These are phyloP conservation scores for Cinclus cinclus DNA, from an alignment of 2,113 vertebrate genomes.

Conservation along the genomic window DNA sequence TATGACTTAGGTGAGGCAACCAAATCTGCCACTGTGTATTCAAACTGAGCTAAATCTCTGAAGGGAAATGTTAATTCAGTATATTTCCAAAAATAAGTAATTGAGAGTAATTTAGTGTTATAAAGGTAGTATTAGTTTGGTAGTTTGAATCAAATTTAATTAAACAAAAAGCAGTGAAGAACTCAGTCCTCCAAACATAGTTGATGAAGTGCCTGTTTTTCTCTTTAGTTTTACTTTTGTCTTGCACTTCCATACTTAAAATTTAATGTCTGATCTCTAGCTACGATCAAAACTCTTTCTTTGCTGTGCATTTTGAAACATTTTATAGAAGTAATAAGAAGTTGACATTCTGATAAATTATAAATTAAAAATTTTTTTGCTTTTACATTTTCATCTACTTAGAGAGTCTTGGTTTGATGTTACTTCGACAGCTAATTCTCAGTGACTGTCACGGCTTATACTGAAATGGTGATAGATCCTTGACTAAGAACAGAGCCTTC, in stretches of 20 bases:
- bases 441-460: not conserved
- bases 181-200: not conserved
- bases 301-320: slow-evolving; percentile 17
- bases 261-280: not conserved
- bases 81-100: not conserved
- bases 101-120: not conserved
- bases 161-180: not conserved
- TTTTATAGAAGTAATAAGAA: not conserved
- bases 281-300: not conserved
- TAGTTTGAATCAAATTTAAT: not conserved
- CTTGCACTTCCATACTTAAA: not conserved
- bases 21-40: not conserved
- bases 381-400: not conserved
- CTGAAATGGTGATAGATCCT: not conserved
- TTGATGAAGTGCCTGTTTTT: not conserved
- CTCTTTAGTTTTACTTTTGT: not conserved
- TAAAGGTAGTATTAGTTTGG: not conserved
- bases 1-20: not conserved
- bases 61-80: not conserved
- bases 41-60: not conserved
- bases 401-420: not conserved
- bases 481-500: not conserved
- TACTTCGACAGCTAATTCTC: not conserved
- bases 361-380: slow-evolving; percentile 12
- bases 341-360: slow-evolving; percentile 19